Evolutionary conservation across 1,140 invertebrate genomes (phyloP), one percentile per base, ranked within the genome.

Genomic region (Ceratina australensis): DNA sequence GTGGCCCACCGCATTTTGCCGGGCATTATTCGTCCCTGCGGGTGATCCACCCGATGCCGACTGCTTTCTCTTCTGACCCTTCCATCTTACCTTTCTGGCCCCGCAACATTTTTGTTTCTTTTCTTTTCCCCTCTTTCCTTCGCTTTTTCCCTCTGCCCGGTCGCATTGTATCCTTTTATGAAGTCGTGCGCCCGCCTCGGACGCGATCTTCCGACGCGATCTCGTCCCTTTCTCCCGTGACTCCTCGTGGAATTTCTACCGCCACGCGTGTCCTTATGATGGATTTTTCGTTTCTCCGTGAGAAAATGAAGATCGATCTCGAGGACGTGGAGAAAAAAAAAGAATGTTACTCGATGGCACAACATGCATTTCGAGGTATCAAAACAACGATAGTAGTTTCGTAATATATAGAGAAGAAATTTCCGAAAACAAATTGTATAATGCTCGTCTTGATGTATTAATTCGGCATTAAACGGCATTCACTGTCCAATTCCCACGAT

Each of bases 1-100:
- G 85, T 91, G 89, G 88, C 87, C 88, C 88, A 81, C 85, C 80
- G 73, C 87, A 89, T 90, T 91, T 91, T 88, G 86, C 87, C 74
- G 67, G 69, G 74, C 67, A 91, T 91, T 92, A 91, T 91, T 90
- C 88, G 71, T 79, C 89, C 84, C 89, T 66, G 85, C 89, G 88
- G 90, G 89, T 88, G 90, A 87, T 87, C 86, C 77, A 81, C 63
- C 65, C 63, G 66, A 54, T 66, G 56, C 72, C 72, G 63, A 71
- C 75, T 78, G 78, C 76, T 78, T 72, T 77, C 26, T n/a, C 72
- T 47, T 20, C 65, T 59, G 74, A 81, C 74, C 78, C 78, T 79
- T 79, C 82, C 64, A 69, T 82, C 82, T 74, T 84, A 26, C 33
- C 54, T 71, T 82, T 74, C 72, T 75, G n/a, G 42, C 28, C 54